Evolutionary conservation across 2,888 invertebrate species (phyloP).

Genomic region (Lycocerus yunnanus): DNA sequence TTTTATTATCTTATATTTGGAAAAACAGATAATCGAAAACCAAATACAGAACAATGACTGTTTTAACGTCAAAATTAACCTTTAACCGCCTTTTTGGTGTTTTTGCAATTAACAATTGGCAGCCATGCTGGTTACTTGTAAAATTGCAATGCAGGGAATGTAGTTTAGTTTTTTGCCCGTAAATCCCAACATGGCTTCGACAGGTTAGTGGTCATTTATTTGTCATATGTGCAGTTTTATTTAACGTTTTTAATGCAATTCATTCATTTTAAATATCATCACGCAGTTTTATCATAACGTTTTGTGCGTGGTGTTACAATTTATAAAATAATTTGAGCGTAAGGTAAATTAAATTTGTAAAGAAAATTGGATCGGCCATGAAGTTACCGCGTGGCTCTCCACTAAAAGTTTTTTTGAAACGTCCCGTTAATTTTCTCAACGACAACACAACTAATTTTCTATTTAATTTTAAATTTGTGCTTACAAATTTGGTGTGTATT

Average conservation of each 20-base stretch:
- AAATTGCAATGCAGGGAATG: background rate
- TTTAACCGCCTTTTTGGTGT: background rate
- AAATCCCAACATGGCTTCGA: conserved; percentile 70
- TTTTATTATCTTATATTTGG: background rate
- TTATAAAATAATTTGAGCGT: background rate
- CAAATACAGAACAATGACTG: background rate
- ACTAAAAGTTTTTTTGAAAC: background rate
- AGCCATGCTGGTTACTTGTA: background rate
- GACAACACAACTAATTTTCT: background rate
- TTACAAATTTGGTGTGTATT: background rate
- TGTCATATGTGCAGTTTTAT: conserved; percentile 53
- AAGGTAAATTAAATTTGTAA: conserved; percentile 4
- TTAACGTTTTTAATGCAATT: conserved; percentile 40
- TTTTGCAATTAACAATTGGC: background rate
- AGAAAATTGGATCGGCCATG: conserved; percentile 25
- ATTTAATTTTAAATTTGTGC: background rate
- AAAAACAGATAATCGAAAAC: background rate
- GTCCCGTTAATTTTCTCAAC: background rate
- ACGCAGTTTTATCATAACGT: background rate
- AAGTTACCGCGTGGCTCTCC: conserved; percentile 35
- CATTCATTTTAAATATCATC: background rate
- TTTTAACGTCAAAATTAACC: background rate
- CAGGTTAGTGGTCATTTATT: conserved; percentile 66
- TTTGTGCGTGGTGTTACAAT: background rate
- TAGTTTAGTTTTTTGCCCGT: conserved; percentile 28